Percentiles rank a stretch among this genome's conserved stretches.
Evolutionary conservation across 64 coral and sea anemone genomes (phyloP).

Genomic region (Dendronephthya gigantea): DNA sequence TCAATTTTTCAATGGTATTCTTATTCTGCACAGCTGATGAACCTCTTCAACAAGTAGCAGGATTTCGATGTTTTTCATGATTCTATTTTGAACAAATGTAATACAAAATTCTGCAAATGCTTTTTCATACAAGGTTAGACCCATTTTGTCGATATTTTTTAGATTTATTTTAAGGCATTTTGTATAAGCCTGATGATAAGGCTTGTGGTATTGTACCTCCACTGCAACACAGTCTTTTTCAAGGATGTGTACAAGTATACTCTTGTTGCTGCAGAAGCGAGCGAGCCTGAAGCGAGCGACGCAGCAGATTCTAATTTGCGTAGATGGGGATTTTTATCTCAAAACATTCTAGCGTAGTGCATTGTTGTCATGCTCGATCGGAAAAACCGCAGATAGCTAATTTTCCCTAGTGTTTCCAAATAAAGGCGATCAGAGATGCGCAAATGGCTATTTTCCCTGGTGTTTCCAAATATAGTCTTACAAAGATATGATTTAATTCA

Average conservation of each 20-base stretch:
- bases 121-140: neutral
- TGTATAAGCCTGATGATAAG: neutral
- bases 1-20: neutral
- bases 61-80: slow-evolving; percentile 12
- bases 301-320: no score
- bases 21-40: slow-evolving; percentile 8
- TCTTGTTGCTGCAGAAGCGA: no score
- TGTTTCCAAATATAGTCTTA: no score
- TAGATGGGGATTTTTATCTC: no score
- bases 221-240: neutral
- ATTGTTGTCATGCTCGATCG: no score
- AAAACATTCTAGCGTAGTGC: no score
- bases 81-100: neutral
- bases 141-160: neutral
- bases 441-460: no score
- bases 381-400: no score
- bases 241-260: neutral
- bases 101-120: neutral
- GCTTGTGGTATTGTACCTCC: neutral
- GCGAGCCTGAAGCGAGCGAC: no score
- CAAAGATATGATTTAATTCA: no score
- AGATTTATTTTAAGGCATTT: neutral
- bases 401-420: no score
- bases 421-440: no score
- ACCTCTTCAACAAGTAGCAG: slow-evolving; percentile 1